Evolutionary conservation across 2,797 vertebrate genomes (phyloP).

Genomic region (Streptopelia turtur): DNA sequence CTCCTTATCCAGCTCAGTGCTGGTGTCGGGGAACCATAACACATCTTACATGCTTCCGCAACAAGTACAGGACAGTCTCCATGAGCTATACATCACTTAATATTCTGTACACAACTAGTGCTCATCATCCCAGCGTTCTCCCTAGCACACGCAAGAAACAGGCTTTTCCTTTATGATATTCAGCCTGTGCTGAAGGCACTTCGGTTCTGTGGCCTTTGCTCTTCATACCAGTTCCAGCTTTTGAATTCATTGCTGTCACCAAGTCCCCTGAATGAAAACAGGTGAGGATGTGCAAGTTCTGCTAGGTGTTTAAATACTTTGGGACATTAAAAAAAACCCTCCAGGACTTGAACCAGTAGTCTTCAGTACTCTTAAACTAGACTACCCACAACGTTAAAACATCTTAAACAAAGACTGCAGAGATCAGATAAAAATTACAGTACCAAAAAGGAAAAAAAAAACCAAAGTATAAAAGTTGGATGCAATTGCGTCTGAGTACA

Average conservation of each 20-base stretch:
- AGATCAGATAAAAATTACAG: neutral
- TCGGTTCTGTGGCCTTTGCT: accelerated
- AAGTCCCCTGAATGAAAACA: neutral
- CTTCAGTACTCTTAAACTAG: neutral
- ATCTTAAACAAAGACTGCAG: neutral
- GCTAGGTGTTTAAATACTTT: neutral
- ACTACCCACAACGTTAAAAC: neutral
- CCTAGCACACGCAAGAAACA: neutral
- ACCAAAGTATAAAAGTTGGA: too few relatives aligned
- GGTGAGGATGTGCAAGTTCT: neutral
- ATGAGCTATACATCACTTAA: accelerated
- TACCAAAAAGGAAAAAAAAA: neutral
- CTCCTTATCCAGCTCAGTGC: neutral
- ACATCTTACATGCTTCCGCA: neutral
- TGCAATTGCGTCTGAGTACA: neutral
- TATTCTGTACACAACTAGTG: accelerated
- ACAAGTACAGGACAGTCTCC: neutral
- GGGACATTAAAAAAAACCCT: neutral
- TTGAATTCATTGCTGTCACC: neutral
- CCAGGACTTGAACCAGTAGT: neutral
- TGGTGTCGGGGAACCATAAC: accelerated
- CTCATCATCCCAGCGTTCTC: accelerated
- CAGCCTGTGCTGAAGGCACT: neutral
- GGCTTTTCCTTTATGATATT: neutral
- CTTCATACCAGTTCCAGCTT: accelerated